These are phyloP conservation scores for Belgica antarctica DNA, from an alignment of 2,888 invertebrate genomes.

Conservation along the genomic window DNA sequence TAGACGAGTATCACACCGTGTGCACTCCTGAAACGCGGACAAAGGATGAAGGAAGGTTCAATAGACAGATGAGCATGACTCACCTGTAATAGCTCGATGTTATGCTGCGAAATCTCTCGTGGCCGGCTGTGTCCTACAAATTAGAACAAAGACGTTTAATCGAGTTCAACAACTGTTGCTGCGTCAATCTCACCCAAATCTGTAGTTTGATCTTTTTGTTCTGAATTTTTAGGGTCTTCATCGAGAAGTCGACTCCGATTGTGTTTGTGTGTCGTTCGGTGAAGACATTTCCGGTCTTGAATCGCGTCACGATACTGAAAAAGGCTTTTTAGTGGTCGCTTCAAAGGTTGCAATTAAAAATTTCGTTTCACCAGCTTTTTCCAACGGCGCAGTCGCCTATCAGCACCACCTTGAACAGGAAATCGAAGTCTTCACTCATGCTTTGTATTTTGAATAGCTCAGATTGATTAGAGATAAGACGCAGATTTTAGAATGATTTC, in stretches of 20 bases:
- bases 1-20: conserved; percentile 65
- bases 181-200: conserved; percentile 37
- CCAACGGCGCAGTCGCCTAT: conserved; percentile 90
- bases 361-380: conserved; percentile 81
- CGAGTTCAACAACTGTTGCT: conserved; percentile 45
- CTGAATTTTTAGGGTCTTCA: conserved; percentile 93
- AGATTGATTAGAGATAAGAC: background rate
- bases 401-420: conserved; percentile 90
- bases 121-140: conserved; percentile 95
- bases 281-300: conserved; percentile 89
- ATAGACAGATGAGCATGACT: conserved; percentile 94
- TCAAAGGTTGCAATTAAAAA: too few species aligned
- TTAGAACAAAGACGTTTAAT: conserved; percentile 56
- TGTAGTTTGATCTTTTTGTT: conserved; percentile 80
- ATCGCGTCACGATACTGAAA: conserved; percentile 80
- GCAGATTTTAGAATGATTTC: too few species aligned
- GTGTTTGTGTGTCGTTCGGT: conserved; percentile 94
- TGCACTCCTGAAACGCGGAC: conserved; percentile 21
- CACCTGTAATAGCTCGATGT: conserved; percentile 97
- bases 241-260: conserved; percentile 97
- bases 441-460: background rate
- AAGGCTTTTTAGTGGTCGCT: background rate
- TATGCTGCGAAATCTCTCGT: conserved; percentile 93
- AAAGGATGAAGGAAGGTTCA: conserved; percentile 52
- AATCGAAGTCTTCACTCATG: conserved; percentile 74